Base-by-base conservation (phyloP, 2,888 invertebrate genomes). In the Eupithecia tripunctaria region DNA sequence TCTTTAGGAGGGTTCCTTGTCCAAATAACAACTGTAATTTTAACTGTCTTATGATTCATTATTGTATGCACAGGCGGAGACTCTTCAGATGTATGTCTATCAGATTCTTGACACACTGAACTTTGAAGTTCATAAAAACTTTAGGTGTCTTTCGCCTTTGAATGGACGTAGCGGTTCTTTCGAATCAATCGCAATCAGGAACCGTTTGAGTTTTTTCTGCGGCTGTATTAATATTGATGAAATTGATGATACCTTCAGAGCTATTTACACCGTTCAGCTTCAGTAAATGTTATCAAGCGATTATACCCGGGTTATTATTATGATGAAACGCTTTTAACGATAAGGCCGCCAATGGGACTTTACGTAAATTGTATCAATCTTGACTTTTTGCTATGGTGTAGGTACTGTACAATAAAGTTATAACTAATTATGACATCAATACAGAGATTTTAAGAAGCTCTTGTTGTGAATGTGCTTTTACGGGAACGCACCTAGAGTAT, bases 191-290 rank as follows among this genome's bases (percentile, higher is more conserved):
- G 51, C 70, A 70, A 75, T 76, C 75, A 78, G 65, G 71, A 79
- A 78, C 78, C 73, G 77, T 78, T 76, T 72, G 67, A 18, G 59
- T 70, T 70, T 74, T 76, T 76, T 51, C 27, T 36, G 10, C 18
- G 38, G 68, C 76, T 72, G 71, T 80, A 88, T 90, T 82, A 88
- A 89, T 91, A 90, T 89, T 90, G 81, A 91, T 90, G 80, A 79
- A n/a, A 36, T 32, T 63, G 29, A 64, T 64, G 21, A 64, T 41
- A 38, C 29, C 18, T 29, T 60, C 4, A 21, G 10, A 21, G 36
- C 38, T 38, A 21, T 36, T 64, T 64, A 36, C 64, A 38, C 5
- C 38, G 12, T 64, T 41, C 36, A 41, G 1, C 5, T 21, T n/a
- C 15, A 64, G n/a, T 25, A 38, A 38, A 2, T 25, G 5, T 18